Evolutionary conservation across 2,888 invertebrate genomes (phyloP).

Genomic region (Villa cingulata): DNA sequence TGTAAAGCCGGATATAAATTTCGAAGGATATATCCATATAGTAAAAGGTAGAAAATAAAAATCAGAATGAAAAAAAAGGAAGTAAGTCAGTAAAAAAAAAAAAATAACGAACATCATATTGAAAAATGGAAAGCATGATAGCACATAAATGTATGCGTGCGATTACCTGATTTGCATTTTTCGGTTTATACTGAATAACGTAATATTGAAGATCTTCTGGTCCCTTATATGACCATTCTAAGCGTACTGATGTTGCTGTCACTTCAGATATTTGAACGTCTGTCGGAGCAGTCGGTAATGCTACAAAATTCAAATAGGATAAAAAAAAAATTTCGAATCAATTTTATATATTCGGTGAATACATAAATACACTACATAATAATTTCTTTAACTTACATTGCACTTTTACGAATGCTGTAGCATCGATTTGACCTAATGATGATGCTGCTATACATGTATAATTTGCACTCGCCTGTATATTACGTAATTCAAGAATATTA

Average conservation of each 20-base stretch:
- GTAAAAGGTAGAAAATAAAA: neutral
- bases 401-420: constrained; percentile 79
- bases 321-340: constrained; percentile 1
- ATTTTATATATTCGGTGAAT: neutral
- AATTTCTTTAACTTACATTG: constrained; percentile 59
- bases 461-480: constrained; percentile 85
- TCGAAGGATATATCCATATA: neutral
- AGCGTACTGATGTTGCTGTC: constrained; percentile 80
- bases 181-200: constrained; percentile 92
- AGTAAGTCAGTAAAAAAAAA: neutral
- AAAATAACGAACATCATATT: neutral
- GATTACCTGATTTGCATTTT: constrained; percentile 67
- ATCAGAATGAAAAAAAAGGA: constrained; percentile 4
- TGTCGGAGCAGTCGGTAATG: constrained; percentile 79
- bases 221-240: constrained; percentile 85
- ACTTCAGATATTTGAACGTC: constrained; percentile 86
- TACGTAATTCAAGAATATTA: constrained; percentile 73
- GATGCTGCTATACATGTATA: constrained; percentile 96
- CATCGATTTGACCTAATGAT: constrained; percentile 82
- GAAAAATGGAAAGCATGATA: neutral
- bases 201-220: constrained; percentile 88
- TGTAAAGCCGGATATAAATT: constrained; percentile 32
- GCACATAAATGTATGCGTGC: neutral
- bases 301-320: constrained; percentile 42
- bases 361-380: neutral